Evolutionary conservation across 2,113 vertebrate genomes (phyloP).

Genomic region (Pachypanchax playfairii): DNA sequence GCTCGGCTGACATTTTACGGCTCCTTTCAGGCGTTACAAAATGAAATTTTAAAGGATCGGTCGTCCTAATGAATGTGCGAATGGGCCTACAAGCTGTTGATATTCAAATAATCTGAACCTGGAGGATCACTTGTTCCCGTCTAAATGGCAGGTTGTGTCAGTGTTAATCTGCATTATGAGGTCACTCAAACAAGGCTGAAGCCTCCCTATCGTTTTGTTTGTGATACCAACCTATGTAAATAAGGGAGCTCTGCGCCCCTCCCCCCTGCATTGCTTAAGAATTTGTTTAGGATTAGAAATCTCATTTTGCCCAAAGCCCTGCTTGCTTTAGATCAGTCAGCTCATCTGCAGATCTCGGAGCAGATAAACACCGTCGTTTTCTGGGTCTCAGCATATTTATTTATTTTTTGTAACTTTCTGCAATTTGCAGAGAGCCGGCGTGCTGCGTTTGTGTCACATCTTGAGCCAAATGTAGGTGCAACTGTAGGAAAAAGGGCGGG

Average conservation of each 20-base stretch:
- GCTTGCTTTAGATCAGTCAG: slow-evolving; percentile 76
- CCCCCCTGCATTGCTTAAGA: slow-evolving; percentile 62
- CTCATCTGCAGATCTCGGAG: slow-evolving; percentile 73
- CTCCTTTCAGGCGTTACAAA: slow-evolving; percentile 41
- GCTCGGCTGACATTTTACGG: slow-evolving; percentile 50
- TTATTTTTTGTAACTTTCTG: slow-evolving; percentile 40
- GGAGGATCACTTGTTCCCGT: slow-evolving; percentile 49
- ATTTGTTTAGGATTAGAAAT: slow-evolving; percentile 77
- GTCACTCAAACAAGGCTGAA: slow-evolving; percentile 73
- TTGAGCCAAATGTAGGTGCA: slow-evolving; percentile 21
- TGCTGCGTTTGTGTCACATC: slow-evolving; percentile 60
- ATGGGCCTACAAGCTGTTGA: slow-evolving; percentile 52
- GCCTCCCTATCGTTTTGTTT: slow-evolving; percentile 66
- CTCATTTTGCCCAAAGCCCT: slow-evolving; percentile 72
- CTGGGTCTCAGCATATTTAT: slow-evolving; percentile 50
- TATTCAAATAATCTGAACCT: slow-evolving; percentile 68
- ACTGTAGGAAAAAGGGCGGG: background rate
- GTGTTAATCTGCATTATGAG: slow-evolving; percentile 69
- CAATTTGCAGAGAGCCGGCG: slow-evolving; percentile 59
- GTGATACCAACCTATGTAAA: slow-evolving; percentile 72
- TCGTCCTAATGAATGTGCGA: slow-evolving; percentile 50
- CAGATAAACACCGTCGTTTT: slow-evolving; percentile 68
- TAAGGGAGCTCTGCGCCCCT: slow-evolving; percentile 56
- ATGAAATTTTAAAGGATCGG: slow-evolving; percentile 27
- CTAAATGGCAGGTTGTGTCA: slow-evolving; percentile 67